Evolutionary conservation across 2,888 invertebrate genomes (phyloP).

Genomic region (Polydrusus cervinus): DNA sequence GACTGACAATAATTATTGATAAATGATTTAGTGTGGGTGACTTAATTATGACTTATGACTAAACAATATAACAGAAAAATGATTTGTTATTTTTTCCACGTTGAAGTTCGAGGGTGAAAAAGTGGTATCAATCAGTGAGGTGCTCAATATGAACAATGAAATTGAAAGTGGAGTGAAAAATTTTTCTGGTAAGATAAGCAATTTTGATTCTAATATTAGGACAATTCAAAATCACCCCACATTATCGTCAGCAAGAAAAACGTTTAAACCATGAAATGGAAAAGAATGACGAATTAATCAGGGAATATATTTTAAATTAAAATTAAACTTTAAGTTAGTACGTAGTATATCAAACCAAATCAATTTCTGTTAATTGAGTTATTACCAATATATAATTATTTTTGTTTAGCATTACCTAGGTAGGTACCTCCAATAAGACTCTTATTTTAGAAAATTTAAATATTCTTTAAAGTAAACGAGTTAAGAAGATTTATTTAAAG

Average conservation of each 20-base stretch:
- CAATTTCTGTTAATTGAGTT: too few species aligned
- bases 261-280: too few species aligned
- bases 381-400: too few species aligned
- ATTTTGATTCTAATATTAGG: background rate
- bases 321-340: too few species aligned
- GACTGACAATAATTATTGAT: background rate
- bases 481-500: too few species aligned
- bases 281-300: too few species aligned
- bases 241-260: background rate
- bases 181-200: conserved; percentile 48
- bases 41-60: conserved; percentile 1
- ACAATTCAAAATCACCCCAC: background rate
- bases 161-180: conserved; percentile 50
- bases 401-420: too few species aligned
- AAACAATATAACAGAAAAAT: background rate
- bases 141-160: conserved; percentile 56
- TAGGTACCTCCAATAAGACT: too few species aligned
- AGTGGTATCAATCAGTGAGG: conserved; percentile 42
- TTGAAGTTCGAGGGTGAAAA: conserved; percentile 16
- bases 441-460: too few species aligned
- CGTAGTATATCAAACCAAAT: too few species aligned
- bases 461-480: too few species aligned
- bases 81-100: conserved; percentile 11
- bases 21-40: conserved; percentile 4
- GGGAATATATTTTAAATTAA: too few species aligned